A percentile compares a stretch with the other conserved stretches of the same genome.
phyloP scores from a whole-genome alignment of 1,140 invertebrate species.

The Sycophaga agraensis region DNA sequence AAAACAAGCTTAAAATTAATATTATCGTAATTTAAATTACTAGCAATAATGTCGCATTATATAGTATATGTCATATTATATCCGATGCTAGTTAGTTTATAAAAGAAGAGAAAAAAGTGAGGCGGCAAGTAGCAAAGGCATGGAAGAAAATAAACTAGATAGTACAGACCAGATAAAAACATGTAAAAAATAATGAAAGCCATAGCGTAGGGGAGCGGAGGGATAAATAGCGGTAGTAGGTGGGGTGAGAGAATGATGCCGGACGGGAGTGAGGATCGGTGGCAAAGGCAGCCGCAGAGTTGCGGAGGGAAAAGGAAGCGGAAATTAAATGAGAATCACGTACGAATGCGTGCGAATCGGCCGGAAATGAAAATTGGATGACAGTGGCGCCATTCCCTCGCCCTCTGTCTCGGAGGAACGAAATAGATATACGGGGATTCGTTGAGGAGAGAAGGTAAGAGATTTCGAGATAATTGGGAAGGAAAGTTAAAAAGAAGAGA shows the following conservation, averaged over 20 bases:
- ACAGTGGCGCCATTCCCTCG: neutral
- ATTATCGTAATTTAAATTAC: no score
- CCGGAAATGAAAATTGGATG: slow-evolving; percentile 42
- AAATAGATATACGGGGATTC: neutral
- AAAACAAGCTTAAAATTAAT: no score
- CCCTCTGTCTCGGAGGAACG: neutral
- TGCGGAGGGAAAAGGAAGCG: slow-evolving; percentile 30
- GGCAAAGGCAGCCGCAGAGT: neutral
- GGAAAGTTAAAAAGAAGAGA: neutral
- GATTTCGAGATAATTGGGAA: neutral
- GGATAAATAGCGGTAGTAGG: neutral
- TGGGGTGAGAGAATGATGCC: neutral
- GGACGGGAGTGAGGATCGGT: neutral
- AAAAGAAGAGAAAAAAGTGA: neutral
- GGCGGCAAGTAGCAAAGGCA: neutral
- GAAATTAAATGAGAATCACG: slow-evolving; percentile 42
- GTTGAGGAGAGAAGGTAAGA: neutral
- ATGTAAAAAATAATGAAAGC: slow-evolving; percentile 7
- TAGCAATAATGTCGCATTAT: no score
- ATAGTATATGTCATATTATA: no score
- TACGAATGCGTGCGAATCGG: slow-evolving; percentile 26
- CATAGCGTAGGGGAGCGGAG: neutral
- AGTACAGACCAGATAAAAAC: neutral
- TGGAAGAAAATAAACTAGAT: neutral
- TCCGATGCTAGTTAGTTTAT: no score